These are phyloP conservation scores for Branchinecta lynchi DNA, from an alignment of 1,140 invertebrate genomes.

Conservation along the genomic window DNA sequence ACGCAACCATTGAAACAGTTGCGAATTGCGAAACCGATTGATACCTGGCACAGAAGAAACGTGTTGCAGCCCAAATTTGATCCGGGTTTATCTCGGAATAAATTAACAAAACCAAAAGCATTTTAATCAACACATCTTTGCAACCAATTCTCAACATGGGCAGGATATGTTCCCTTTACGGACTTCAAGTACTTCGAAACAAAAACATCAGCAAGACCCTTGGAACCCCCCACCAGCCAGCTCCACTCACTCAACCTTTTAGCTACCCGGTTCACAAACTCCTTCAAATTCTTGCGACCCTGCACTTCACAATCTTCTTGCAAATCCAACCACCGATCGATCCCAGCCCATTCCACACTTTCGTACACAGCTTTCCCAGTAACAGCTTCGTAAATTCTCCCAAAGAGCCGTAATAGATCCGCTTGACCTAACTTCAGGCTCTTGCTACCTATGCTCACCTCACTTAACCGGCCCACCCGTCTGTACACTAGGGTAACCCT, in stretches of 20 bases:
- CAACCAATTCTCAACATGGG: neutral
- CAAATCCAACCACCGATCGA: constrained; percentile 2
- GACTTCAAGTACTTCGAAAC: neutral
- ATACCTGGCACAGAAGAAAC: too few species aligned
- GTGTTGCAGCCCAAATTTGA: too few species aligned
- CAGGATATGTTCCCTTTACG: neutral
- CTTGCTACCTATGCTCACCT: neutral
- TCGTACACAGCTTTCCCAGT: neutral
- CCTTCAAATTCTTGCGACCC: neutral
- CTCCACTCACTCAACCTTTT: neutral
- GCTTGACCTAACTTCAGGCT: neutral
- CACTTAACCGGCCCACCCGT: neutral
- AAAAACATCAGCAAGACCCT: neutral
- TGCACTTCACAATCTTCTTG: neutral
- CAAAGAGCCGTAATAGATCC: neutral
- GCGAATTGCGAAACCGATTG: too few species aligned
- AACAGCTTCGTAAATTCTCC: neutral
- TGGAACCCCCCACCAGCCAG: neutral
- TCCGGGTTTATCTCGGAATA: too few species aligned
- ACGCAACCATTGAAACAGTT: too few species aligned
- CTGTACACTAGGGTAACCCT: neutral
- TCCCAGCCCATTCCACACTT: neutral
- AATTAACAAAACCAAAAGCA: too few species aligned
- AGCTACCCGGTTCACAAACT: neutral
- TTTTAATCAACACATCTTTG: neutral